These are phyloP conservation scores for Oegoconia quadripuncta DNA, from an alignment of 2,888 invertebrate genomes.

Conservation along the genomic window DNA sequence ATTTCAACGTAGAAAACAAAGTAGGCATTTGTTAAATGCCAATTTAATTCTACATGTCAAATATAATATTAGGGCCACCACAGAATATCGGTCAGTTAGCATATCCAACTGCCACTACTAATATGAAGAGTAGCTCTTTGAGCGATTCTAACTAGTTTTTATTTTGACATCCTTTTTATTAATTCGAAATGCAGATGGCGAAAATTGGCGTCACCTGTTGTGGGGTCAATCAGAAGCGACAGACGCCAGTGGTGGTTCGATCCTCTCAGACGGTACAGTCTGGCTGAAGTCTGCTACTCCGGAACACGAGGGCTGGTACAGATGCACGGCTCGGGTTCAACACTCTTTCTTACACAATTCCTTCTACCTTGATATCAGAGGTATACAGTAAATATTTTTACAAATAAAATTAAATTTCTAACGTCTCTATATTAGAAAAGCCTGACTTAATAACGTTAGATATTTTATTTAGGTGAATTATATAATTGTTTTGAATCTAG, in stretches of 20 bases:
- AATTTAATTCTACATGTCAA: neutral
- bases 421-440: too few species aligned
- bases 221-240: slow-evolving; percentile 64
- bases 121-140: too few species aligned
- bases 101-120: too few species aligned
- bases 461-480: too few species aligned
- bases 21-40: too few species aligned
- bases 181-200: slow-evolving; percentile 45
- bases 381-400: slow-evolving; percentile 29
- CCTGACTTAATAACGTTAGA: too few species aligned
- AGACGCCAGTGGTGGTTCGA: slow-evolving; percentile 74
- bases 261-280: slow-evolving; percentile 85
- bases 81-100: too few species aligned
- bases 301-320: slow-evolving; percentile 90
- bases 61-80: too few species aligned
- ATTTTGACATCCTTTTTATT: neutral
- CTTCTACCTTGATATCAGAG: slow-evolving; percentile 68
- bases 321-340: slow-evolving; percentile 86
- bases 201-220: slow-evolving; percentile 68
- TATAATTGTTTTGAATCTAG: too few species aligned
- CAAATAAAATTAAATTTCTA: neutral
- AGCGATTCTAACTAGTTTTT: too few species aligned
- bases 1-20: too few species aligned
- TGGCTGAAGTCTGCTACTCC: slow-evolving; percentile 85
- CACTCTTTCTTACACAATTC: slow-evolving; percentile 66